Conservation (phyloP, 2,888 invertebrate species). For the Coenonympha arcania region DNA sequence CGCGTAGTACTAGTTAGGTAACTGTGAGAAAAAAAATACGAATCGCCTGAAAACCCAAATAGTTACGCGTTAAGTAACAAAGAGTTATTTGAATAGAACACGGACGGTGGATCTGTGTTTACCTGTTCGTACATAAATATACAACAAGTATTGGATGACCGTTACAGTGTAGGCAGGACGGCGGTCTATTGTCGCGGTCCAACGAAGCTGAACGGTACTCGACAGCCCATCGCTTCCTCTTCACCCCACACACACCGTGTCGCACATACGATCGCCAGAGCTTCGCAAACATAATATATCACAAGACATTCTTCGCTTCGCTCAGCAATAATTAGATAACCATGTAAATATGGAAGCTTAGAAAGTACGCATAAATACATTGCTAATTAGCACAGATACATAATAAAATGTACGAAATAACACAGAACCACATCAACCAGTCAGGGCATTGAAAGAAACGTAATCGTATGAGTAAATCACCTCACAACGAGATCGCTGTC, state of each 20-base stretch:
- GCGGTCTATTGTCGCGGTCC: slow-evolving; percentile 61
- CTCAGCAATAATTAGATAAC: slow-evolving; percentile 47
- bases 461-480: slow-evolving; percentile 38
- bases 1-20: slow-evolving; percentile 45
- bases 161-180: slow-evolving; percentile 56
- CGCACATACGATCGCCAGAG: slow-evolving; percentile 41
- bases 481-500: slow-evolving; percentile 42
- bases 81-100: slow-evolving; percentile 20
- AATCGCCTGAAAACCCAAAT: slow-evolving; percentile 43
- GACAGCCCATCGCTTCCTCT: slow-evolving; percentile 40
- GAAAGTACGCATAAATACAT: slow-evolving; percentile 53
- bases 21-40: slow-evolving; percentile 32
- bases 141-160: slow-evolving; percentile 56
- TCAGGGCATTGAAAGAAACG: slow-evolving; percentile 27
- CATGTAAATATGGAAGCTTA: slow-evolving; percentile 45
- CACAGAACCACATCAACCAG: slow-evolving; percentile 24
- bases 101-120: slow-evolving; percentile 7
- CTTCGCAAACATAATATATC: slow-evolving; percentile 35
- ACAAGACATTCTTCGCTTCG: slow-evolving; percentile 46
- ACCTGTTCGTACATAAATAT: slow-evolving; percentile 27
- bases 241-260: slow-evolving; percentile 32
- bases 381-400: slow-evolving; percentile 29
- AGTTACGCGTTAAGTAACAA: slow-evolving; percentile 13
- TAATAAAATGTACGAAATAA: slow-evolving; percentile 28
- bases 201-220: slow-evolving; percentile 66